Evolutionary conservation across 2,797 vertebrate species (phyloP).

Genomic region (Urosaurus nigricauda): DNA sequence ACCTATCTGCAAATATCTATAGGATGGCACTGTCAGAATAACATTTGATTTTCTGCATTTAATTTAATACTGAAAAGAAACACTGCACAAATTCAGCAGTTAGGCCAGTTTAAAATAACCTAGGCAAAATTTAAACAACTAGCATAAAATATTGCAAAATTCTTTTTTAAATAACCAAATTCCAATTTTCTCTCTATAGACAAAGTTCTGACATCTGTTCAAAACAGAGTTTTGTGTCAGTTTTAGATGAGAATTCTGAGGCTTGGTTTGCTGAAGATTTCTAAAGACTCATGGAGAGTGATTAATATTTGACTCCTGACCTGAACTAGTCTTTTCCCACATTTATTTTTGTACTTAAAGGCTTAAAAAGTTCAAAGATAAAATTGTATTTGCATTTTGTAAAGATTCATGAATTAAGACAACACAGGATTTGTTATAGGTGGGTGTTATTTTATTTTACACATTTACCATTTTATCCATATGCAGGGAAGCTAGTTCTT

Average conservation of each 20-base stretch:
- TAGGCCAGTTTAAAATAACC: neutral
- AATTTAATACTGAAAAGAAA: neutral
- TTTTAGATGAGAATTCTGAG: neutral
- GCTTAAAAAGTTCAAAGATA: neutral
- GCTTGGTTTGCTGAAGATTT: neutral
- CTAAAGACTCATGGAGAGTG: neutral
- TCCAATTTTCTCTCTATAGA: neutral
- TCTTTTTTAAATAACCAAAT: neutral
- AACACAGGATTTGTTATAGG: constrained; percentile 8
- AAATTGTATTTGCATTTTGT: neutral
- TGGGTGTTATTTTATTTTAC: neutral
- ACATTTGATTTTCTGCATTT: neutral
- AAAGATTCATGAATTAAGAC: neutral
- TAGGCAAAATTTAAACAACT: neutral
- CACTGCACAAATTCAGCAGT: neutral
- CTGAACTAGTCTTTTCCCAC: neutral
- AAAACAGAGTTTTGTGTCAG: neutral
- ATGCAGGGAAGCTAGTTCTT: neutral
- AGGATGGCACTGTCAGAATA: neutral
- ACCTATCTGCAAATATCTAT: neutral
- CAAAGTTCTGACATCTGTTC: neutral
- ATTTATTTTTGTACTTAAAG: neutral
- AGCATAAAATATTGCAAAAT: neutral
- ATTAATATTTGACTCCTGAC: neutral
- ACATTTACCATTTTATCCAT: constrained; percentile 17